Base-by-base conservation (phyloP, 92 coral and sea anemone genomes). In the Anthopleura xanthogrammica region DNA sequence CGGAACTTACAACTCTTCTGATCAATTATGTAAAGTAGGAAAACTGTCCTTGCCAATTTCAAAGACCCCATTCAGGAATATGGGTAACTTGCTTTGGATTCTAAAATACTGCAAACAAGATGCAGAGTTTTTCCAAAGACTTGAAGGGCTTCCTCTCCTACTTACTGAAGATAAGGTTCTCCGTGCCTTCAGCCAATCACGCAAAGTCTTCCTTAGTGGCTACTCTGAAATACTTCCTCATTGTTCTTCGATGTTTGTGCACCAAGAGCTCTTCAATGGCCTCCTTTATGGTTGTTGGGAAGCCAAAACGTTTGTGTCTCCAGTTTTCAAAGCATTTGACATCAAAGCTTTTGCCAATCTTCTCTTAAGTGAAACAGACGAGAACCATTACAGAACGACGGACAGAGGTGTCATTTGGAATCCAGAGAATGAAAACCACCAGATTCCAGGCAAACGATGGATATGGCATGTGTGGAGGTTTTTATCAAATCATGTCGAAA, bases 71-170 rank as follows among this genome's bases (percentile, higher is more conserved):
- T 90, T 92, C 29, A 17, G 82, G 78, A 52, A 55, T 60, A 66
- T 64, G 0, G 1, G 4, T n/a, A 65, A 83, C 36, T 75, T 92
- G 24, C 19, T 68, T 14, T 13, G 39, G 11, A 83, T 90, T 52
- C 89, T 92, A 13, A 29, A 54, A 65, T 95, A 93, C 80, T 95
- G 97, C 76, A 90, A 89, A 70, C 66, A 77, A 46, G 88, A 77
- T n/a, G 42, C 57, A 1, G 13, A 71, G 17, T 95, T 95, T 76
- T 58, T 62, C 12, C 80, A 84, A n/a, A 85, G 81, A 41, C 91
- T 95, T 23, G 56, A 90, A 12, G 98, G 91, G 5, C 91, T 93
- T 19, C 98, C 98, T 13, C 79, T 95, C 64, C 91, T 95, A 41
- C 83, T 95, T 79, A 95, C 98, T 0, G 84, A 91, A 42, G 98